These are phyloP conservation scores for Candidula unifasciata DNA, from an alignment of 2,888 invertebrate genomes.

Conservation along the genomic window DNA sequence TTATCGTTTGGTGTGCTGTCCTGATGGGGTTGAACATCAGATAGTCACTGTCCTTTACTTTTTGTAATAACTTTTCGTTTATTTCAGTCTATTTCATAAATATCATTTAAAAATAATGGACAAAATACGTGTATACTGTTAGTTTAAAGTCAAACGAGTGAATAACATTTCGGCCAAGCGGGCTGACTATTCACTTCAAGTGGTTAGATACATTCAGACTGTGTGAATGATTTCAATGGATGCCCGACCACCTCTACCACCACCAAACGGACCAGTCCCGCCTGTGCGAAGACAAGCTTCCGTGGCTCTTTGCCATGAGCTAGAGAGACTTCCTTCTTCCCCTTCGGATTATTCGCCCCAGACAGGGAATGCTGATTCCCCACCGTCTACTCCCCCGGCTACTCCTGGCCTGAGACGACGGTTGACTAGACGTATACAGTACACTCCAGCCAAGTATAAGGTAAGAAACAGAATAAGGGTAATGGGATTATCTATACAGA, in stretches of 20 bases:
- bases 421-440: slow-evolving; percentile 39
- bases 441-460: slow-evolving; percentile 49
- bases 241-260: background rate
- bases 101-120: too few relatives aligned
- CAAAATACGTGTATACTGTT: too few relatives aligned
- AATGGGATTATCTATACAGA: too few relatives aligned
- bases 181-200: too few relatives aligned
- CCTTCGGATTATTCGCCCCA: background rate
- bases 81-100: too few relatives aligned
- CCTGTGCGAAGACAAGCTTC: background rate
- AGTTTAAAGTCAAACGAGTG: too few relatives aligned
- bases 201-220: background rate
- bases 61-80: too few relatives aligned
- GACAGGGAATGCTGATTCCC: background rate
- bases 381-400: background rate
- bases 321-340: background rate
- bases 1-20: too few relatives aligned
- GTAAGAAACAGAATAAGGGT: slow-evolving; percentile 11
- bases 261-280: background rate
- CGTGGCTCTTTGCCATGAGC: background rate
- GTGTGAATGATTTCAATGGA: background rate
- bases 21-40: too few relatives aligned
- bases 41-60: too few relatives aligned
- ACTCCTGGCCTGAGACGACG: slow-evolving; percentile 36
- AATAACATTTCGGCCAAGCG: too few relatives aligned